phyloP scores from a whole-genome alignment of 1,140 invertebrate species.

The Anagrus nilaparvatae region DNA sequence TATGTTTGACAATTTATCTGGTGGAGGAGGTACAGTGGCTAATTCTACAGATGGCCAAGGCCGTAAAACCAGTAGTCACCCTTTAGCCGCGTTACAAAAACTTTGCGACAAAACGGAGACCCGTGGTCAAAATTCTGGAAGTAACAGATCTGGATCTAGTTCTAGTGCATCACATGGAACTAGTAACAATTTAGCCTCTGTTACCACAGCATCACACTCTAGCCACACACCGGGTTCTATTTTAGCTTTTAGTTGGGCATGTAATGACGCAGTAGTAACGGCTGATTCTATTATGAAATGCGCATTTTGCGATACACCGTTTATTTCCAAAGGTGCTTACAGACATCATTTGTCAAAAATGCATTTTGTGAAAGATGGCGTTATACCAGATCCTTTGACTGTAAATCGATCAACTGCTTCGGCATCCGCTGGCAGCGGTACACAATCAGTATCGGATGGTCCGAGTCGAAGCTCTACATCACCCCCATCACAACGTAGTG shows the following conservation, averaged over 20 bases:
- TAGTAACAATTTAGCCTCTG: constrained; percentile 20
- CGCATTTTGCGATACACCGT: constrained; percentile 91
- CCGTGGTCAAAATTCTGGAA: constrained; percentile 28
- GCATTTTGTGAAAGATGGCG: constrained; percentile 91
- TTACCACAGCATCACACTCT: constrained; percentile 23
- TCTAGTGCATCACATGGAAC: constrained; percentile 17
- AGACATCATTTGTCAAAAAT: constrained; percentile 93
- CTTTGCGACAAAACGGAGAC: constrained; percentile 90
- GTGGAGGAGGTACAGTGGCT: constrained; percentile 37
- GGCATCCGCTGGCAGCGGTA: constrained; percentile 31
- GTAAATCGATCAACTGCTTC: constrained; percentile 43
- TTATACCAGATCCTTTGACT: constrained; percentile 60
- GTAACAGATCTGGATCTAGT: constrained; percentile 23
- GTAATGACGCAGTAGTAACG: constrained; percentile 80
- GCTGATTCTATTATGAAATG: constrained; percentile 87
- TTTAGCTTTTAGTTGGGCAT: constrained; percentile 86
- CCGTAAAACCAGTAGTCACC: constrained; percentile 67
- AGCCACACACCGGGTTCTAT: constrained; percentile 67
- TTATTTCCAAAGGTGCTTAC: constrained; percentile 93
- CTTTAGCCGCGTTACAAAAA: constrained; percentile 85
- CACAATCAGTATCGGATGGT: constrained; percentile 40
- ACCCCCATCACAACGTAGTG: constrained; percentile 35
- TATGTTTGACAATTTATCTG: constrained; percentile 79
- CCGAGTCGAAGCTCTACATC: constrained; percentile 30
- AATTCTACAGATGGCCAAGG: constrained; percentile 40